phyloP scores from a whole-genome alignment of 2,113 vertebrate species.

The Sapajus apella region DNA sequence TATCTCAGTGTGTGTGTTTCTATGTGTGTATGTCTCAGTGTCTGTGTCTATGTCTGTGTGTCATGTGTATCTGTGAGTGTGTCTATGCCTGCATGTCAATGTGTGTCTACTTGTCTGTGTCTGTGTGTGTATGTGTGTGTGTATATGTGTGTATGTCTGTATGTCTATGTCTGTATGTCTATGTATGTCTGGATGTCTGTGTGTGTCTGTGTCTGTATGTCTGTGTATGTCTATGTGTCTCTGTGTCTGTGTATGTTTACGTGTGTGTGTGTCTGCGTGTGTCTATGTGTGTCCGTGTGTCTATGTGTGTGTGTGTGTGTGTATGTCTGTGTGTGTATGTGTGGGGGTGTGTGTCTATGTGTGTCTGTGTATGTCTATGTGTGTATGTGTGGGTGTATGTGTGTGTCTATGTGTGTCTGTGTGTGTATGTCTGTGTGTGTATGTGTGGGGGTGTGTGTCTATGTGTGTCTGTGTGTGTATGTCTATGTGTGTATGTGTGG shows the following conservation, averaged over 20 bases:
- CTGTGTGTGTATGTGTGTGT: too few species aligned
- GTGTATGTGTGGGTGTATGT: fast-evolving
- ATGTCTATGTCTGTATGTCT: neutral
- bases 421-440: neutral
- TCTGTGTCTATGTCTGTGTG: neutral
- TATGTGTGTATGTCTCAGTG: neutral
- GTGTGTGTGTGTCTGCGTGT: too few species aligned
- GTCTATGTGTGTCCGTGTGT: neutral
- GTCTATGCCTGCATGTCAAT: too few species aligned
- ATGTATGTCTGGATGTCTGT: neutral
- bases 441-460: neutral
- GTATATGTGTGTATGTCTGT: neutral
- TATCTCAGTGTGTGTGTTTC: neutral
- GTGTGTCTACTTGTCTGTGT: too few species aligned
- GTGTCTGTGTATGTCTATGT: neutral
- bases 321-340: fast-evolving
- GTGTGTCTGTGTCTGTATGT: too few species aligned
- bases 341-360: neutral
- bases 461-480: neutral
- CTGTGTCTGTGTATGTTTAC: neutral
- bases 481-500: neutral
- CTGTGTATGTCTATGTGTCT: neutral
- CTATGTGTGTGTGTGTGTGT: neutral
- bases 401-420: neutral
- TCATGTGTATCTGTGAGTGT: too few species aligned